Percentiles rank a stretch among this genome's conserved stretches.
phyloP scores from a whole-genome alignment of 2,113 vertebrate genomes.

The Rhea americana region DNA sequence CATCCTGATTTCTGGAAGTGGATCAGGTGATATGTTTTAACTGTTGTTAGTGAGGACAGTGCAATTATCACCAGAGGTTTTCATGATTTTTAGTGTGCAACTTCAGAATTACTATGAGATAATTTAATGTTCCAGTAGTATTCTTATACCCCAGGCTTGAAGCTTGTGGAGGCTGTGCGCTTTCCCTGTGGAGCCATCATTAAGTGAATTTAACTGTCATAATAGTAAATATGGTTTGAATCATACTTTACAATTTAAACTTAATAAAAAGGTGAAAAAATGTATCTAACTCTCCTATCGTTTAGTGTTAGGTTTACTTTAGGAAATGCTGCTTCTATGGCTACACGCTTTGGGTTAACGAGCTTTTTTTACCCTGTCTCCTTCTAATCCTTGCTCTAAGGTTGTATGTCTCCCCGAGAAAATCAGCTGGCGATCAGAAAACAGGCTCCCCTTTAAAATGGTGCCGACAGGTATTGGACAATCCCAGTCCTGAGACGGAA shows the following conservation, averaged over 20 bases:
- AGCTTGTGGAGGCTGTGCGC: background rate
- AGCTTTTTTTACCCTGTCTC: background rate
- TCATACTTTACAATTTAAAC: accelerated
- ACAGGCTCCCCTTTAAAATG: conserved; percentile 85
- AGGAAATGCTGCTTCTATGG: background rate
- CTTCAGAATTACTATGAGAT: background rate
- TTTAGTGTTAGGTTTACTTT: accelerated
- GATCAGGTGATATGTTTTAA: too few species aligned
- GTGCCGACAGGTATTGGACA: conserved; percentile 89
- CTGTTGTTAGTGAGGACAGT: too few species aligned
- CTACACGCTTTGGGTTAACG: background rate
- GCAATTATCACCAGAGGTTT: too few species aligned
- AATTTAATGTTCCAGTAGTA: background rate
- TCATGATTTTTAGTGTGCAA: too few species aligned
- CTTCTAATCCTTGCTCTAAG: conserved; percentile 58
- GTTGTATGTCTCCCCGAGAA: conserved; percentile 89
- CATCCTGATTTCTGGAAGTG: too few species aligned
- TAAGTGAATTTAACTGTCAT: background rate
- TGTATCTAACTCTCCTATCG: background rate
- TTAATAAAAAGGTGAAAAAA: too few species aligned
- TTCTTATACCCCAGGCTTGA: accelerated
- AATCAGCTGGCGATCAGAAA: conserved; percentile 62
- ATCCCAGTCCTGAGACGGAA: conserved; percentile 89
- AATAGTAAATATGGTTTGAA: background rate
- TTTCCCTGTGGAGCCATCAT: background rate